Conservation (phyloP, 2,113 vertebrate species). For the Speoplatyrhinus poulsoni region DNA sequence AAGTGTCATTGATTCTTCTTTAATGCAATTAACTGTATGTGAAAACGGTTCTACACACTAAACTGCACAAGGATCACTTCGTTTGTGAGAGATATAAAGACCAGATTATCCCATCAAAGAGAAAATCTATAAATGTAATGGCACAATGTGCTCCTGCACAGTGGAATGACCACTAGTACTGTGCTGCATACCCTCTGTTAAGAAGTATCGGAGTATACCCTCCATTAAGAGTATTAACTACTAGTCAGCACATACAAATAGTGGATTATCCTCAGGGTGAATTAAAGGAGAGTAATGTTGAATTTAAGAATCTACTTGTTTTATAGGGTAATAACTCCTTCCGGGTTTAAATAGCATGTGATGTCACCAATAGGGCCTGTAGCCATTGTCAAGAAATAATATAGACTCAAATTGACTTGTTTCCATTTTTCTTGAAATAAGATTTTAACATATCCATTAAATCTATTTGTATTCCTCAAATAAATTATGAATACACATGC, state of each 20-base stretch:
- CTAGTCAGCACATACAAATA: slow-evolving; percentile 29
- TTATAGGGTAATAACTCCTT: slow-evolving; percentile 27
- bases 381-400: too few species aligned
- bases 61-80: slow-evolving; percentile 69
- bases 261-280: slow-evolving; percentile 21
- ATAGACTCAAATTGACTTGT: too few species aligned
- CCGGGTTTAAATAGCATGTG: background rate
- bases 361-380: slow-evolving; percentile 2
- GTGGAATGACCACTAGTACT: slow-evolving; percentile 62
- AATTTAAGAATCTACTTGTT: slow-evolving; percentile 28
- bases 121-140: slow-evolving; percentile 79
- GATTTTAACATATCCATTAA: too few species aligned
- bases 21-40: slow-evolving; percentile 75
- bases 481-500: too few species aligned
- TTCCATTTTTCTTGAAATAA: too few species aligned
- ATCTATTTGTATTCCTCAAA: too few species aligned
- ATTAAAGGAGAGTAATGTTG: slow-evolving; percentile 19
- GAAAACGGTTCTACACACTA: slow-evolving; percentile 63
- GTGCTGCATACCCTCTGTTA: slow-evolving; percentile 55
- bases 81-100: slow-evolving; percentile 75
- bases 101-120: slow-evolving; percentile 77
- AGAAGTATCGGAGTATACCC: slow-evolving; percentile 35
- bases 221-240: slow-evolving; percentile 50
- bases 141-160: slow-evolving; percentile 55
- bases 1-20: slow-evolving; percentile 75